phyloP scores from a whole-genome alignment of 2,888 invertebrate species.

The Tetragnatha montana region DNA sequence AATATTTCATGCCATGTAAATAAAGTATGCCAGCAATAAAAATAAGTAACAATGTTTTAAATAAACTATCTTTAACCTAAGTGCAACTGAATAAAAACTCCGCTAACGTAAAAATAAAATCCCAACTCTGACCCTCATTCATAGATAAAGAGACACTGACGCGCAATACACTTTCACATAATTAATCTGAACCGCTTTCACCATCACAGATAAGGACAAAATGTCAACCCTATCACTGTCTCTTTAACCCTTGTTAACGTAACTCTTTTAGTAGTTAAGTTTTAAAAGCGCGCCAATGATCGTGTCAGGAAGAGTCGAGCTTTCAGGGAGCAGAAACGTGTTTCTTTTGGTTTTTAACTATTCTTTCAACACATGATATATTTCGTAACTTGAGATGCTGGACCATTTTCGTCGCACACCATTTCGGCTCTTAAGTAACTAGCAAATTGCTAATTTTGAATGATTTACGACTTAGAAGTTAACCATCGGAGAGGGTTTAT shows the following conservation, averaged over 20 bases:
- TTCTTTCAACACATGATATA: background rate
- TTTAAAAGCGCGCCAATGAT: background rate
- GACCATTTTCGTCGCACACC: background rate
- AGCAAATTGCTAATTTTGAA: too few species aligned
- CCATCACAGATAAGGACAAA: background rate
- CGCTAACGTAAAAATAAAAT: background rate
- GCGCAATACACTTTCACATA: background rate
- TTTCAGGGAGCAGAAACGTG: background rate
- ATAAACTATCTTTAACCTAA: too few species aligned
- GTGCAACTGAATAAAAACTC: too few species aligned
- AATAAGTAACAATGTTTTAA: too few species aligned
- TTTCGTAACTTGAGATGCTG: too few species aligned
- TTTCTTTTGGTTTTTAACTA: background rate
- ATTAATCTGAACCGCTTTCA: background rate
- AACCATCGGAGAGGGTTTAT: too few species aligned
- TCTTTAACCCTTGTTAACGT: background rate
- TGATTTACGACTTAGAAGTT: too few species aligned
- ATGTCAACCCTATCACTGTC: background rate
- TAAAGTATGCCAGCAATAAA: too few species aligned
- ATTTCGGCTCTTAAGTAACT: too few species aligned
- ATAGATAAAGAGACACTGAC: background rate
- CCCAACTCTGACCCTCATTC: background rate
- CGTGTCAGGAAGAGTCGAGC: background rate
- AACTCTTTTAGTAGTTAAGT: background rate
- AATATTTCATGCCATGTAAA: too few species aligned